Conservation (phyloP, 2,888 invertebrate genomes). For the Sceliomorpha sp. region DNA sequence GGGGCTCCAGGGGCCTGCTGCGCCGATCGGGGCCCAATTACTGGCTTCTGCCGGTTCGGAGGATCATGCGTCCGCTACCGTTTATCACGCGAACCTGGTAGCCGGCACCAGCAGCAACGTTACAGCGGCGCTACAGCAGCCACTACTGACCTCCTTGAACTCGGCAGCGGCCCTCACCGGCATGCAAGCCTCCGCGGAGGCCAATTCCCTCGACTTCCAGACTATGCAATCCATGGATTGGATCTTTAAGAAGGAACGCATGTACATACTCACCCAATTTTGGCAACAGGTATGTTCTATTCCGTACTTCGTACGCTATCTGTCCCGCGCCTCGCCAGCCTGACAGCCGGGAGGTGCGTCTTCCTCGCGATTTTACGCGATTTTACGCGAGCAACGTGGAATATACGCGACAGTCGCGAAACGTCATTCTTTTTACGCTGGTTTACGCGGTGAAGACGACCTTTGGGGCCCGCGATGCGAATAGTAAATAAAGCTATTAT, state of each 20-base stretch:
- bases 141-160: constrained; percentile 74
- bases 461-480: no score
- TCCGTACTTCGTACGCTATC: constrained; percentile 1
- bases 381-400: no score
- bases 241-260: constrained; percentile 97
- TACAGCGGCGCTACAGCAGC: constrained; percentile 76
- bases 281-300: constrained; percentile 93
- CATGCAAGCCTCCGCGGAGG: constrained; percentile 86
- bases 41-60: constrained; percentile 69
- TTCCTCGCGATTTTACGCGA: no score
- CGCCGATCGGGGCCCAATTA: constrained; percentile 80
- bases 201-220: constrained; percentile 93
- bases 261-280: constrained; percentile 95
- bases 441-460: no score
- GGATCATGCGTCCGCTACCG: constrained; percentile 67
- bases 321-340: no score
- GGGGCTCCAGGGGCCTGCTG: constrained; percentile 80
- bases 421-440: no score
- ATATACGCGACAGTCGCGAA: no score
- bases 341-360: no score
- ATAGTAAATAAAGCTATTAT: no score
- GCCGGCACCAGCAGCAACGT: constrained; percentile 76
- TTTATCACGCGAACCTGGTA: constrained; percentile 79
- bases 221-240: constrained; percentile 98
- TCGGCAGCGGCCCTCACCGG: constrained; percentile 82